Evolutionary conservation across 2,888 invertebrate genomes (phyloP), one percentile per base, ranked within the genome.

Genomic region (Cotesia congregata): DNA sequence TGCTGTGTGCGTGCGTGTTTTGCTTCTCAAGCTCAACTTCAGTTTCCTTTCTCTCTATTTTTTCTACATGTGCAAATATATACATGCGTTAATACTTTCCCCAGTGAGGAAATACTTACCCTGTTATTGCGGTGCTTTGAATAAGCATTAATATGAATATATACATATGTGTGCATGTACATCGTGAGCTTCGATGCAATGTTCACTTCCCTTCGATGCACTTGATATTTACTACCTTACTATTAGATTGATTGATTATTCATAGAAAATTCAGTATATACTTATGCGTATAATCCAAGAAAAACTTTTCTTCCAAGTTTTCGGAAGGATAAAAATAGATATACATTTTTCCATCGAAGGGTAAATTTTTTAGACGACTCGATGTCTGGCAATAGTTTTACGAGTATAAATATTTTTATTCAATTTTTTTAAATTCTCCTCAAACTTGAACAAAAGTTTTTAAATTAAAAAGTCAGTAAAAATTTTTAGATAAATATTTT

Each of bases 191-290:
- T 50, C 50, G 12, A 50, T 50, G 50, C 50, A 50, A 50, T 50
- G 50, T 12, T 50, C 12, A 50, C 50, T 50, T 50, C 50, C 50
- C 50, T 50, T 50, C 12, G 12, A 50, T 50, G 50, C 12, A 50
- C 50, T 50, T 12, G 12, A 50, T 50, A 4, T n/a, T n/a, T 50
- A 50, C 3, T 30, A 30, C 30, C 3, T 30, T 30, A 30, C 20
- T 72, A 72, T 72, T 72, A 68, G 77, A 77, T 79, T 73, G 75
- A 77, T 79, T 77, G 64, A 74, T 72, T 72, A 72, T 72, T 72
- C 64, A 62, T 72, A 17, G 64, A 7, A 12, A 30, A 64, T 12
- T 64, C 72, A 65, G 17, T 50, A 50, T 50, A 50, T 50, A 50
- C 50, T 50, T 50, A 50, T 50, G 50, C 12, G 12, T 50, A 50